A percentile compares a stretch with the other conserved stretches of the same genome.
Evolutionary conservation across 2,888 invertebrate genomes (phyloP).

Genomic region (Euplagia quadripunctaria): DNA sequence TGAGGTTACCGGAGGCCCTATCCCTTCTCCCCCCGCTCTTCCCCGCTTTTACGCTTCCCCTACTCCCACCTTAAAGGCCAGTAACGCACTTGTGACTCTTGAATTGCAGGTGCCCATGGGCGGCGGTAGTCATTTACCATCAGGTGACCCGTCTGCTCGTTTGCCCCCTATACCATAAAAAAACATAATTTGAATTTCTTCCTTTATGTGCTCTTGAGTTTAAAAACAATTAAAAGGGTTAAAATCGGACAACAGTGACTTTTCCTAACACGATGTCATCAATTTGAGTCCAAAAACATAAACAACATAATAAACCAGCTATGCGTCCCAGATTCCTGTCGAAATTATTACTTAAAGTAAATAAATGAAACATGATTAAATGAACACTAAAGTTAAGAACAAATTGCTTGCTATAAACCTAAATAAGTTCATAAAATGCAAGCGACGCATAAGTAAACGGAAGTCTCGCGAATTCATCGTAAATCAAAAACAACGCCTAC

Average conservation of each 20-base stretch:
- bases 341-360: background rate
- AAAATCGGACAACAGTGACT: background rate
- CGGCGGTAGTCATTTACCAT: too few species aligned
- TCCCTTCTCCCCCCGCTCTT: too few species aligned
- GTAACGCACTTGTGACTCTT: too few species aligned
- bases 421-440: slow-evolving; percentile 12
- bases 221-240: background rate
- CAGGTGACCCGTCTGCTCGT: too few species aligned
- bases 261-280: background rate
- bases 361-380: background rate
- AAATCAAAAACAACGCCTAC: slow-evolving; percentile 60
- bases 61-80: too few species aligned
- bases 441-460: slow-evolving; percentile 39
- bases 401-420: background rate
- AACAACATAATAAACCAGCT: background rate
- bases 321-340: background rate
- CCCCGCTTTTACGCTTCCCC: too few species aligned
- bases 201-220: too few species aligned
- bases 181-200: too few species aligned
- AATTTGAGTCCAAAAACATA: background rate
- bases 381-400: background rate
- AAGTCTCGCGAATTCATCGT: slow-evolving; percentile 52
- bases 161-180: too few species aligned
- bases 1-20: too few species aligned
- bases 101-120: too few species aligned